These are phyloP conservation scores for Poecilobothrus nobilitatus DNA, from an alignment of 2,888 invertebrate species.

Conservation along the genomic window DNA sequence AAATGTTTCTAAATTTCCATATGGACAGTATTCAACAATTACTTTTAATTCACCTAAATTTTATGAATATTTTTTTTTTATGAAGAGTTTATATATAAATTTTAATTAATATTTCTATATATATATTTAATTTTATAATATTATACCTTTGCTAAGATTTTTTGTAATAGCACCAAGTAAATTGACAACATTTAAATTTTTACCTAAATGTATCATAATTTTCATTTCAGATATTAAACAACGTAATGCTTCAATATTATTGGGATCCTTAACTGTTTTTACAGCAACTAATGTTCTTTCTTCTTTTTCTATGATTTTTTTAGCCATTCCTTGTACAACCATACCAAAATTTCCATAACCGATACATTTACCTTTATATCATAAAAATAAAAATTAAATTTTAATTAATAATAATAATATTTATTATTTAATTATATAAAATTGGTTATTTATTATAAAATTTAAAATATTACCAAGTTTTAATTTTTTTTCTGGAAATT, in stretches of 20 bases:
- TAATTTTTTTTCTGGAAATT: conserved; percentile 80
- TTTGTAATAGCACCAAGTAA: conserved; percentile 83
- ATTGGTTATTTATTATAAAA: not conserved
- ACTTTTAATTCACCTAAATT: conserved; percentile 83
- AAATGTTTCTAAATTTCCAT: conserved; percentile 85
- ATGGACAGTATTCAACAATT: conserved; percentile 90
- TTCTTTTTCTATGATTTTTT: conserved; percentile 63
- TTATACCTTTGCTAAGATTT: conserved; percentile 68
- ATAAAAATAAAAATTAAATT: not conserved
- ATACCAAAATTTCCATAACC: conserved; percentile 88
- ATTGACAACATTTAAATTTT: conserved; percentile 85
- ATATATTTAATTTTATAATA: not conserved
- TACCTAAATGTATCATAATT: conserved; percentile 84
- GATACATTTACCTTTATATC: conserved; percentile 66
- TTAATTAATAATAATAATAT: not conserved
- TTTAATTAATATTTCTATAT: no score
- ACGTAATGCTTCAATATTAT: conserved; percentile 57
- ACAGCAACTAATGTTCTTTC: conserved; percentile 72
- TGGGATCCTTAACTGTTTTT: conserved; percentile 77
- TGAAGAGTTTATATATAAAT: not conserved
- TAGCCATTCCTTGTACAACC: conserved; percentile 76
- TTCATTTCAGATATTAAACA: conserved; percentile 82
- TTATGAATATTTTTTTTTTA: not conserved
- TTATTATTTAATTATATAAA: not conserved
- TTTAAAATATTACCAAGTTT: conserved; percentile 28